These are phyloP conservation scores for Podarcis siculus DNA, from an alignment of 2,797 vertebrate genomes.

Conservation along the genomic window DNA sequence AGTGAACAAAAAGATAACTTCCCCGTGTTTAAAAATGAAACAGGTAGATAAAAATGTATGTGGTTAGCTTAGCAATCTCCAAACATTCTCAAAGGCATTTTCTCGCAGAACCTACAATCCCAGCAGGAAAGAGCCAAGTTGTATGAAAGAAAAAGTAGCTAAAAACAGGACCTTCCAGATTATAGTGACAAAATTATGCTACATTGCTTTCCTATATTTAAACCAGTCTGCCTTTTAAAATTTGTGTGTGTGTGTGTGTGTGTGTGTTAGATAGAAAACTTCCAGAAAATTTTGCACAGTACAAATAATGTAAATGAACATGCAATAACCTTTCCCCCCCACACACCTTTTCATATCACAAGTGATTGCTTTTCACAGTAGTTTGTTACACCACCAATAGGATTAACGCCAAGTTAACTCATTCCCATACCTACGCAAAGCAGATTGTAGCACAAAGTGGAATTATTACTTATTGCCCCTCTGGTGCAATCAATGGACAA, in stretches of 20 bases:
- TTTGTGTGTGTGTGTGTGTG: too few species aligned
- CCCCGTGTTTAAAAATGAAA: constrained; percentile 43
- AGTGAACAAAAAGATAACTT: constrained; percentile 48
- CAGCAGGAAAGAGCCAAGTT: constrained; percentile 36
- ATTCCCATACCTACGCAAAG: neutral
- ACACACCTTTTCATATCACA: neutral
- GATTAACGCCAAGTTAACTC: neutral
- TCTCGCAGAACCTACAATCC: constrained; percentile 54
- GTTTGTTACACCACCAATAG: neutral
- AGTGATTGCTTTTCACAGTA: neutral
- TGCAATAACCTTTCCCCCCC: neutral
- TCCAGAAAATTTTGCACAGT: neutral
- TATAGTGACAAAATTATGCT: constrained; percentile 46
- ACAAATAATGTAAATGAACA: constrained; percentile 1
- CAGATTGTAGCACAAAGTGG: neutral
- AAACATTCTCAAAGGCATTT: constrained; percentile 68
- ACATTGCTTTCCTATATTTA: constrained; percentile 27
- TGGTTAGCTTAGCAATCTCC: constrained; percentile 54
- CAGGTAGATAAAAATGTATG: constrained; percentile 19
- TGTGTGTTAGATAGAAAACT: neutral
- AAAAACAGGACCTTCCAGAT: constrained; percentile 10
- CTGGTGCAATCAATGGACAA: neutral
- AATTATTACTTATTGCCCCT: neutral
- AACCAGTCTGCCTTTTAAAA: neutral
- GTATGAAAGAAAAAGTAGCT: constrained; percentile 33